phyloP scores from a whole-genome alignment of 53 echinoderm and acorn worm genomes.

The Echinarachnius parma region DNA sequence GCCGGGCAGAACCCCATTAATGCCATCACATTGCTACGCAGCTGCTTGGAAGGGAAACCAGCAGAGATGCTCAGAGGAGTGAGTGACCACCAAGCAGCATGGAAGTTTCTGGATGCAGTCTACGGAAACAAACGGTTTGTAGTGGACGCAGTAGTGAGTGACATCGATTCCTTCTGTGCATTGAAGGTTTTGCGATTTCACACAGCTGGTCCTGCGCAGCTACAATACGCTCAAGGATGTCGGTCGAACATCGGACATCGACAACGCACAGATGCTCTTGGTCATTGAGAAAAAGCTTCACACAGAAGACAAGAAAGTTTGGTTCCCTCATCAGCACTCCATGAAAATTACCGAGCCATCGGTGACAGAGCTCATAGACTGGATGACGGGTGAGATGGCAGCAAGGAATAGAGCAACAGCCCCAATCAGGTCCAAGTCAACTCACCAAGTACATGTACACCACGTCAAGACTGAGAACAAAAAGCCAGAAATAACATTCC shows the following conservation, averaged over 20 bases:
- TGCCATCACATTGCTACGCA: constrained; percentile 2
- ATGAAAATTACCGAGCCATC: not conserved
- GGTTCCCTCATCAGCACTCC: constrained; percentile 3
- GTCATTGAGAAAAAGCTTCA: constrained; percentile 29
- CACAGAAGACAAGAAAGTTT: constrained; percentile 30
- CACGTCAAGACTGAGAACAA: not conserved
- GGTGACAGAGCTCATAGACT: constrained; percentile 32
- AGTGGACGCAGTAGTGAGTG: constrained; percentile 37
- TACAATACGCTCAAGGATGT: constrained; percentile 51
- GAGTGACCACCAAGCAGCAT: constrained; percentile 24
- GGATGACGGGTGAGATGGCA: constrained; percentile 54
- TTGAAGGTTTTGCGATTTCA: constrained; percentile 48
- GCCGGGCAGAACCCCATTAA: too few species aligned
- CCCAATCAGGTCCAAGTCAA: constrained; percentile 30
- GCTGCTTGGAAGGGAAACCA: constrained; percentile 27
- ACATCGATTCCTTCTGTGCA: constrained; percentile 35
- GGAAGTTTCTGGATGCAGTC: constrained; percentile 36
- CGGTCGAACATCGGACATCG: constrained; percentile 20
- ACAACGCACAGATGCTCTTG: constrained; percentile 27
- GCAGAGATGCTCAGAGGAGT: constrained; percentile 15
- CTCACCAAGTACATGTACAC: not conserved
- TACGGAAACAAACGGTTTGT: constrained; percentile 60
- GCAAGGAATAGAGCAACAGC: constrained; percentile 57
- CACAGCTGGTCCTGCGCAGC: constrained; percentile 40
- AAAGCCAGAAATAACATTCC: not conserved